These are phyloP conservation scores for Heliothis virescens DNA, from an alignment of 1,140 invertebrate genomes.

Conservation along the genomic window DNA sequence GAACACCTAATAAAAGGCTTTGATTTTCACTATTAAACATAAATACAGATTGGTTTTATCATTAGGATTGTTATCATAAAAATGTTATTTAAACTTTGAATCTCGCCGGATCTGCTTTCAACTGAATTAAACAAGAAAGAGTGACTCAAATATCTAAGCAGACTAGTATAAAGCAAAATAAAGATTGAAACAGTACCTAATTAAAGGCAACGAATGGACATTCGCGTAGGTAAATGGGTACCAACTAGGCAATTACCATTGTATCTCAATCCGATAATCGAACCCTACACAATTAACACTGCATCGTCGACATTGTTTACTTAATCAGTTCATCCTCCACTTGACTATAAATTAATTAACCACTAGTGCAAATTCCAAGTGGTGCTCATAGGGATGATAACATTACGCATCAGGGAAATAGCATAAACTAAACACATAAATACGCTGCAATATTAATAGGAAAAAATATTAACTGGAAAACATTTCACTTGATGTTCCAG, in stretches of 20 bases:
- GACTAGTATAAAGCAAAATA: slow-evolving; percentile 21
- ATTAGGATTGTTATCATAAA: no score
- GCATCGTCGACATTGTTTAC: slow-evolving; percentile 70
- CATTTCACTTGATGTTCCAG: slow-evolving; percentile 30
- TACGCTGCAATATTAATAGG: background rate
- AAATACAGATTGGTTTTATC: no score
- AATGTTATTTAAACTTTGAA: no score
- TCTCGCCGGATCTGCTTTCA: background rate
- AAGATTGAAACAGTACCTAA: slow-evolving; percentile 42
- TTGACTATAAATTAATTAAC: slow-evolving; percentile 73
- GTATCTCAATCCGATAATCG: slow-evolving; percentile 57
- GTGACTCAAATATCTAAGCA: slow-evolving; percentile 10
- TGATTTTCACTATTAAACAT: no score
- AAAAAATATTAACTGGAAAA: slow-evolving; percentile 20
- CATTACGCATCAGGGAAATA: no score
- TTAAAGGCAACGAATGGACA: slow-evolving; percentile 47
- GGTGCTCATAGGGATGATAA: background rate
- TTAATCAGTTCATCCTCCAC: slow-evolving; percentile 69
- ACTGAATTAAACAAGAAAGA: background rate
- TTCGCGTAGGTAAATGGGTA: slow-evolving; percentile 50
- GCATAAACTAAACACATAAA: no score
- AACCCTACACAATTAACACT: slow-evolving; percentile 64
- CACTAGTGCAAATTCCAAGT: slow-evolving; percentile 40
- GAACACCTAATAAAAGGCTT: no score
- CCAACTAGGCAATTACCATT: slow-evolving; percentile 53